phyloP scores from a whole-genome alignment of 2,888 invertebrate genomes.

The Netelia fuscicornis region DNA sequence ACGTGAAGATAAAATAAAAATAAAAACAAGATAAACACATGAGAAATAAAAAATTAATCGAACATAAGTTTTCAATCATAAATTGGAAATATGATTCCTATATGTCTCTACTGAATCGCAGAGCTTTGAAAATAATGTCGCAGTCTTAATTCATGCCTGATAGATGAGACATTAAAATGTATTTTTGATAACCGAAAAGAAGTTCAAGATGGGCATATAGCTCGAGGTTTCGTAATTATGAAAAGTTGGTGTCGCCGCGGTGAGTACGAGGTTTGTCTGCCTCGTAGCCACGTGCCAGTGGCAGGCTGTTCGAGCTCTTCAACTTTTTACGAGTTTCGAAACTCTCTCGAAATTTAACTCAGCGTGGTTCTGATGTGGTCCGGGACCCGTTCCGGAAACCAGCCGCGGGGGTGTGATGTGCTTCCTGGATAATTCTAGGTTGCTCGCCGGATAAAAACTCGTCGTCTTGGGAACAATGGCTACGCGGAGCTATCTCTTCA shows the following conservation, averaged over 20 bases:
- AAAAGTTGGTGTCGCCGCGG: slow-evolving; percentile 67
- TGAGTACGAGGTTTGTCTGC: slow-evolving; percentile 39
- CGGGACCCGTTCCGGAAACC: slow-evolving; percentile 25
- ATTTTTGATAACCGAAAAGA: background rate
- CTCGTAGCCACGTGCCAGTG: slow-evolving; percentile 16
- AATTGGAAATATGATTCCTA: no score
- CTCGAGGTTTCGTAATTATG: slow-evolving; percentile 71
- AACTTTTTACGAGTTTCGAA: slow-evolving; percentile 63
- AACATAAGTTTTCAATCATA: no score
- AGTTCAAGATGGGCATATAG: slow-evolving; percentile 3
- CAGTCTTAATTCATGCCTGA: no score
- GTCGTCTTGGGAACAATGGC: slow-evolving; percentile 51
- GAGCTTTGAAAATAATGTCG: no score
- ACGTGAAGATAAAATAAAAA: no score
- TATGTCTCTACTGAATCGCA: no score
- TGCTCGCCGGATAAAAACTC: slow-evolving; percentile 43
- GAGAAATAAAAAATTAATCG: no score
- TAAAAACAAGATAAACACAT: no score
- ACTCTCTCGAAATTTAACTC: slow-evolving; percentile 55
- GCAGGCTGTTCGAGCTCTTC: slow-evolving; percentile 49
- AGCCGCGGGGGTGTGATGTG: slow-evolving; percentile 31
- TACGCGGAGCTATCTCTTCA: slow-evolving; percentile 10
- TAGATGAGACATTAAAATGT: background rate
- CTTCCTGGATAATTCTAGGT: slow-evolving; percentile 50
- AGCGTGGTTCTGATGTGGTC: slow-evolving; percentile 17